phyloP scores from a whole-genome alignment of 1,140 invertebrate species.

The Matsumurasca onukii region DNA sequence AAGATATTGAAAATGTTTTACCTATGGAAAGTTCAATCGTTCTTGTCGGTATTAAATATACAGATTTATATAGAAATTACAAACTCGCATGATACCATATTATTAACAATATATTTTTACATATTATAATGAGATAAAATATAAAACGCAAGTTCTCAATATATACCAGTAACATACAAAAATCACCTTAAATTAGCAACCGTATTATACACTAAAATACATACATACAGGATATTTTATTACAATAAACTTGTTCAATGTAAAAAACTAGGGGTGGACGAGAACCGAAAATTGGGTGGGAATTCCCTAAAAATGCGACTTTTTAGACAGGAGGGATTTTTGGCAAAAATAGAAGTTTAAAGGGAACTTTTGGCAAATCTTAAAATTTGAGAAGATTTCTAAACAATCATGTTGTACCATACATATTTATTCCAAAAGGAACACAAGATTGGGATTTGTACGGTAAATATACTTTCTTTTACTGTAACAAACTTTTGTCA shows the following conservation, averaged over 20 bases:
- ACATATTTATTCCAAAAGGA: too few species aligned
- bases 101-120: conserved; percentile 24
- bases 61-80: conserved; percentile 25
- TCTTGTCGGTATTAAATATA: not conserved
- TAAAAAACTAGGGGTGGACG: not conserved
- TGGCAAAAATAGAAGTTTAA: too few species aligned
- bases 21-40: not conserved
- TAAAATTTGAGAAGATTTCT: too few species aligned
- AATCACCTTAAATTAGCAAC: not conserved
- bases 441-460: too few species aligned
- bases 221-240: conserved; percentile 13
- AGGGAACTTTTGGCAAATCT: too few species aligned
- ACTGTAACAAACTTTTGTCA: too few species aligned
- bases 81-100: conserved; percentile 12
- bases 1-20: too few species aligned
- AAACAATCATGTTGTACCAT: too few species aligned
- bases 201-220: conserved; percentile 23
- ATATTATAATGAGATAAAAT: conserved; percentile 15
- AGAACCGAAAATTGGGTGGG: too few species aligned
- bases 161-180: conserved; percentile 9
- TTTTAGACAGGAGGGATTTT: too few species aligned
- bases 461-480: too few species aligned
- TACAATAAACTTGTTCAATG: conserved; percentile 18
- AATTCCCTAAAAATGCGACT: too few species aligned
- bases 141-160: conserved; percentile 10